phyloP scores from a whole-genome alignment of 1,140 invertebrate species.

The Diuraphis noxia region DNA sequence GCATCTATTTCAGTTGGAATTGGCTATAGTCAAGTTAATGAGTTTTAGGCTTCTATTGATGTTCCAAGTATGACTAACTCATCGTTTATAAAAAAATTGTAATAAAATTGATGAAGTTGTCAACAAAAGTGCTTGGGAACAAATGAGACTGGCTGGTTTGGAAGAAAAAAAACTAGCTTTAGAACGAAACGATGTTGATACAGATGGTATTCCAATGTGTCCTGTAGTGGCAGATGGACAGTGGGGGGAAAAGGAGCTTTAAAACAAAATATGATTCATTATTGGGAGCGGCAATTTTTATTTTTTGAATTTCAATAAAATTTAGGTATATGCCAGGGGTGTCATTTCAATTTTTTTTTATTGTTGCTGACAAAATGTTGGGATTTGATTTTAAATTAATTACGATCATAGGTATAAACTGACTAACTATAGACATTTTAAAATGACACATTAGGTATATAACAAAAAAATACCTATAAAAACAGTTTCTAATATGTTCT shows the following conservation, averaged over 20 bases:
- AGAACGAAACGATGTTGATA: conserved; percentile 54
- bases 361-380: too few relatives aligned
- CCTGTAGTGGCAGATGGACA: conserved; percentile 58
- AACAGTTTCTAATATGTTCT: not conserved
- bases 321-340: too few relatives aligned
- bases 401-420: too few relatives aligned
- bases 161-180: conserved; percentile 56
- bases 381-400: not conserved
- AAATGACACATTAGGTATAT: not conserved
- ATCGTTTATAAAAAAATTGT: not conserved
- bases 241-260: conserved; percentile 59
- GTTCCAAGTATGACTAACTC: not conserved
- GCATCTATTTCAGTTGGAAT: not conserved
- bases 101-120: conserved; percentile 10
- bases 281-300: conserved; percentile 56
- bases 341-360: too few relatives aligned
- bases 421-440: too few relatives aligned
- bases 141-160: conserved; percentile 55
- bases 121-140: conserved; percentile 41
- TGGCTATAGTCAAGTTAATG: not conserved
- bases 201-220: conserved; percentile 57
- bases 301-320: not conserved
- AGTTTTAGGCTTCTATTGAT: conserved; percentile 10
- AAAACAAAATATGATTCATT: conserved; percentile 57
- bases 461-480: not conserved